Percentiles rank a stretch among this genome's conserved stretches.
These are phyloP conservation scores for Strigops habroptila DNA, from an alignment of 2,113 vertebrate genomes.

Conservation along the genomic window DNA sequence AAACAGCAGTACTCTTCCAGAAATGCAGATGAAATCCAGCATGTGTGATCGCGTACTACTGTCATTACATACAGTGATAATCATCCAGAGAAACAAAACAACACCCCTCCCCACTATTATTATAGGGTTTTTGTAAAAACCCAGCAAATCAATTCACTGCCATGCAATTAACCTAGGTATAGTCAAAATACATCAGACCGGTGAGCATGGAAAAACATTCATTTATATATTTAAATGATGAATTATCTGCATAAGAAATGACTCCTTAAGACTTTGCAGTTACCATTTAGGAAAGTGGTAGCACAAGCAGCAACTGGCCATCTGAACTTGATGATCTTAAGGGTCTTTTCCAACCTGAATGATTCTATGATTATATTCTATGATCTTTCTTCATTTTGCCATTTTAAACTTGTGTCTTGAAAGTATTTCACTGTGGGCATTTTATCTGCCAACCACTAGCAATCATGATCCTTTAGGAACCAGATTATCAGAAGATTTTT, in stretches of 20 bases:
- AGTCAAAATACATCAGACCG: background rate
- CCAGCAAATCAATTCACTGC: background rate
- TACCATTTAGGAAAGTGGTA: background rate
- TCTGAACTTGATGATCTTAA: rapidly evolving
- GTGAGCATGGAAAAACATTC: background rate
- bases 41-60: background rate
- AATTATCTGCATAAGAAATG: background rate
- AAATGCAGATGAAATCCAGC: background rate
- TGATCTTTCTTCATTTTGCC: background rate
- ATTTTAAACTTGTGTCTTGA: background rate
- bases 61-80: background rate
- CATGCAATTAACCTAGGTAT: background rate
- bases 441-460: background rate
- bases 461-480: background rate
- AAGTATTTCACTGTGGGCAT: background rate
- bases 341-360: background rate
- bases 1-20: background rate
- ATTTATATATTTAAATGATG: background rate
- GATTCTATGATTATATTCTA: background rate
- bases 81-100: background rate
- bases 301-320: background rate
- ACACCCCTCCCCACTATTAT: background rate
- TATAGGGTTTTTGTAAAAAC: background rate
- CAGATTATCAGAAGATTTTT: background rate
- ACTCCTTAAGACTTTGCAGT: background rate